phyloP scores from a whole-genome alignment of 2,888 invertebrate genomes.

The Leptopilina myrica region DNA sequence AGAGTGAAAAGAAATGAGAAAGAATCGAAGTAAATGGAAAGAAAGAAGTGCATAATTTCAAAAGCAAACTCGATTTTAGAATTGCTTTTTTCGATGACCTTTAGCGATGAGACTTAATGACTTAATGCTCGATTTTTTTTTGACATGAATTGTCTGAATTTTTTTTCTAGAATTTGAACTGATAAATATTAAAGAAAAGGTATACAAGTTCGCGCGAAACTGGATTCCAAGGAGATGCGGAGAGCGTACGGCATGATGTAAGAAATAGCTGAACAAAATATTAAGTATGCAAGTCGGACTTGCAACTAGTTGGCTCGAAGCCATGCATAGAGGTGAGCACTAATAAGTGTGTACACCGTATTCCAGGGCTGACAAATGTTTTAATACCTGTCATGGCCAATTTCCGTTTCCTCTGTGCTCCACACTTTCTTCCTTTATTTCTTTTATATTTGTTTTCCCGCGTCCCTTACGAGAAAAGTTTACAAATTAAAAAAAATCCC shows the following conservation, averaged over 20 bases:
- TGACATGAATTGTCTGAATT: too few species aligned
- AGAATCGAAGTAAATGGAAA: too few species aligned
- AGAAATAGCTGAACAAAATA: slow-evolving; percentile 45
- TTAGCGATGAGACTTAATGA: too few species aligned
- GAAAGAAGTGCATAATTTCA: too few species aligned
- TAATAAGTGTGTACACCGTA: slow-evolving; percentile 65
- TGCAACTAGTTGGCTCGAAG: slow-evolving; percentile 73
- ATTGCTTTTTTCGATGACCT: too few species aligned
- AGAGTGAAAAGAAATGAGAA: too few species aligned
- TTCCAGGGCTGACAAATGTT: slow-evolving; percentile 70
- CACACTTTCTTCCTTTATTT: slow-evolving; percentile 36
- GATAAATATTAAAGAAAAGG: too few species aligned
- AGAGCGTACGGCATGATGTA: background rate
- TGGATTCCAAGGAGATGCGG: background rate
- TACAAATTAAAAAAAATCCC: background rate
- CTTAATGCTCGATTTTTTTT: too few species aligned
- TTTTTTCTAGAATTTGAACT: too few species aligned
- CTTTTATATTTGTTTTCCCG: slow-evolving; percentile 32
- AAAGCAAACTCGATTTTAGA: too few species aligned
- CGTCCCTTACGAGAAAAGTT: background rate
- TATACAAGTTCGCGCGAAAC: too few species aligned
- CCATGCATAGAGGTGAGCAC: slow-evolving; percentile 71
- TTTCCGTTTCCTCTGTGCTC: slow-evolving; percentile 54
- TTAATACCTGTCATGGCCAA: slow-evolving; percentile 73
- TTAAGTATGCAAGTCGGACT: slow-evolving; percentile 64